Base-by-base conservation (phyloP, 1,140 invertebrate species). In the Platyura marginata region DNA sequence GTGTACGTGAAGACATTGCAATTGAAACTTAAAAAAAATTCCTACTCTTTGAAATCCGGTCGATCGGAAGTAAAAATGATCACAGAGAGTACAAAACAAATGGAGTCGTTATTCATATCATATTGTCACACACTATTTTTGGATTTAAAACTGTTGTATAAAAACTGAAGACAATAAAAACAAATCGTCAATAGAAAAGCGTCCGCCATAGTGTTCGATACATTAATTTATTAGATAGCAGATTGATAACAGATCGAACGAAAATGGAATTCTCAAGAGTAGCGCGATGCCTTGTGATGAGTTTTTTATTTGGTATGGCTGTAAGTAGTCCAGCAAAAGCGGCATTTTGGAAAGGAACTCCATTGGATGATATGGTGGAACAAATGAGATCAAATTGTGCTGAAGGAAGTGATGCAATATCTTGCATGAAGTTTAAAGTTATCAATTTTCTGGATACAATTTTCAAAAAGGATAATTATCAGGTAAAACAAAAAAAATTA, bases 381-480 rank as follows among this genome's bases (percentile, higher is more conserved):
- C 77, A 82, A 55, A 77, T 81, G 58, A 72, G 75, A 50, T 66
- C 65, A 19, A 73, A 79, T 49, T 85, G 79, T 55, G 66, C 69
- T 25, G 71, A 71, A 44, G 77, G 78, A 41, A 78, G 78, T 51
- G 81, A 86, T 54, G 77, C 79, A 6, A 70, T 83, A 34, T 72
- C 79, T 20, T 86, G 81, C 63, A 76, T 85, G 61, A 84, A 85
- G 61, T 81, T 75, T 62, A 81, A 81, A 53, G 73, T 81, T 38
- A 74, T 83, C 57, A 75, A 77, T 41, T 69, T 85, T 38, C 62
- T 86, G 50, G 79, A 84, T 56, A 74, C 74, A 54, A 70, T 84
- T 49, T 72, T 83, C 60, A 75, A 75, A 56, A 81, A 81, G 61
- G 81, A 84, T 51, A 74, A 69, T 44, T 79, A 75, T 60, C 74